Percentiles rank a stretch among this genome's conserved stretches.
Evolutionary conservation across 1,140 invertebrate species (phyloP).

Genomic region (Phymorhynchus buccinoides): DNA sequence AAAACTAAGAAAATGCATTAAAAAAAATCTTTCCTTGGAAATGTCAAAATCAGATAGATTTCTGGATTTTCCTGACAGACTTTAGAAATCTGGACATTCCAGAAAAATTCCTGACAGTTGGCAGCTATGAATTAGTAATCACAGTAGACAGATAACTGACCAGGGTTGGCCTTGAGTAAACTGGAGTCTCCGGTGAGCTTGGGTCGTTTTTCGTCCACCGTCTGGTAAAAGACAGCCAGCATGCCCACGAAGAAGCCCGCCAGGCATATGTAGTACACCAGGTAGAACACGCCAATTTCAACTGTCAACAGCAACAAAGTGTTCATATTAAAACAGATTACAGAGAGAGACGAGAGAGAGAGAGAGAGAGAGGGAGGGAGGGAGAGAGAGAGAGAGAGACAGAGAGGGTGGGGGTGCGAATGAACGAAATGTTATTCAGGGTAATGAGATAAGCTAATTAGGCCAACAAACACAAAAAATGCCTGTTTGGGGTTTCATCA

Average conservation of each 20-base stretch:
- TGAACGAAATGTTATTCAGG: no score
- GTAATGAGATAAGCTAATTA: no score
- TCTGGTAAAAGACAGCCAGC: slow-evolving; percentile 94
- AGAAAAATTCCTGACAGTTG: no score
- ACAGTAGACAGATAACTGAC: no score
- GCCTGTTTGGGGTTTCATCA: no score
- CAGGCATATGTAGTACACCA: slow-evolving; percentile 91
- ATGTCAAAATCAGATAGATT: no score
- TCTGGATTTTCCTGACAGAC: not conserved
- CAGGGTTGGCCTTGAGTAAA: slow-evolving; percentile 80
- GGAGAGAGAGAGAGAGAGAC: slow-evolving; percentile 1
- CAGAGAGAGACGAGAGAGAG: not conserved
- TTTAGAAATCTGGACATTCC: no score
- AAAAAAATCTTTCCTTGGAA: no score
- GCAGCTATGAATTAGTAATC: not conserved
- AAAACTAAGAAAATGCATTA: no score
- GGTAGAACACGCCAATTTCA: slow-evolving; percentile 81
- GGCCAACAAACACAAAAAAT: no score
- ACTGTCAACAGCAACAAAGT: no score
- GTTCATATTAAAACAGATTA: not conserved
- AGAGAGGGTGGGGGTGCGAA: not conserved
- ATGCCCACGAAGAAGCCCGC: slow-evolving; percentile 89
- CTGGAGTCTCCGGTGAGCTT: slow-evolving; percentile 89
- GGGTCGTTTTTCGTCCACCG: slow-evolving; percentile 86
- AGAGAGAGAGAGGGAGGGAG: not conserved